A percentile compares a stretch with the other conserved stretches of the same genome.
phyloP scores from a whole-genome alignment of 2,888 invertebrate species.

The Melieria picta region DNA sequence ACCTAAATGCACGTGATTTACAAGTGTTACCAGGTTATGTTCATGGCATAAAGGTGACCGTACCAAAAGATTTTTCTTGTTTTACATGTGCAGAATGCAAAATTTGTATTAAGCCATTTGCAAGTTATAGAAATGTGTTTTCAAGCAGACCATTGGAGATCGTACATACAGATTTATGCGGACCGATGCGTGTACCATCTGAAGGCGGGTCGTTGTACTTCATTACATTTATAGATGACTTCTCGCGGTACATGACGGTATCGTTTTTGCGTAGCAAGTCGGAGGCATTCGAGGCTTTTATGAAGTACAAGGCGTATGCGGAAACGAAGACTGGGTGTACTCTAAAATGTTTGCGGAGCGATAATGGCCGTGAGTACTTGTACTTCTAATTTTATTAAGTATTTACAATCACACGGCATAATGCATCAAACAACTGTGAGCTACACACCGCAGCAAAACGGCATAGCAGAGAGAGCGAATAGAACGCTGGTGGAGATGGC shows the following conservation, averaged over 20 bases:
- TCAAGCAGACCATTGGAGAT: background rate
- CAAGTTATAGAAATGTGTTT: no score
- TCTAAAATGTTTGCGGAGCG: conserved; percentile 32
- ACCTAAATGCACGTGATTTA: no score
- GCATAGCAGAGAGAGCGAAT: conserved; percentile 22
- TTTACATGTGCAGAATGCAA: no score
- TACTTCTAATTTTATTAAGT: conserved; percentile 25
- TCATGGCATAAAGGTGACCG: no score
- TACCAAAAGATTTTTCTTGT: no score
- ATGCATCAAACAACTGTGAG: conserved; percentile 15
- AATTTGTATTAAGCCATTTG: no score
- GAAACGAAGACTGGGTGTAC: conserved; percentile 26
- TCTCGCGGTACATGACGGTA: conserved; percentile 1
- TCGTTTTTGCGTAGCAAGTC: conserved; percentile 36
- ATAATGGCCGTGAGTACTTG: conserved; percentile 36
- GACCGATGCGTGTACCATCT: conserved; percentile 31
- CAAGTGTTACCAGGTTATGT: no score
- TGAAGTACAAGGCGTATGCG: conserved; percentile 18
- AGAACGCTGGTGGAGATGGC: conserved; percentile 43
- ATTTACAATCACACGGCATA: conserved; percentile 17
- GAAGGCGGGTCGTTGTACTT: conserved; percentile 36
- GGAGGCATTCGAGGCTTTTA: conserved; percentile 7
- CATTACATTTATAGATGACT: conserved; percentile 35
- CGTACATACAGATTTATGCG: conserved; percentile 29
- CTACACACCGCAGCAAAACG: conserved; percentile 37